Base-by-base conservation (phyloP, 2,113 vertebrate species). In the Scolopax mira region DNA sequence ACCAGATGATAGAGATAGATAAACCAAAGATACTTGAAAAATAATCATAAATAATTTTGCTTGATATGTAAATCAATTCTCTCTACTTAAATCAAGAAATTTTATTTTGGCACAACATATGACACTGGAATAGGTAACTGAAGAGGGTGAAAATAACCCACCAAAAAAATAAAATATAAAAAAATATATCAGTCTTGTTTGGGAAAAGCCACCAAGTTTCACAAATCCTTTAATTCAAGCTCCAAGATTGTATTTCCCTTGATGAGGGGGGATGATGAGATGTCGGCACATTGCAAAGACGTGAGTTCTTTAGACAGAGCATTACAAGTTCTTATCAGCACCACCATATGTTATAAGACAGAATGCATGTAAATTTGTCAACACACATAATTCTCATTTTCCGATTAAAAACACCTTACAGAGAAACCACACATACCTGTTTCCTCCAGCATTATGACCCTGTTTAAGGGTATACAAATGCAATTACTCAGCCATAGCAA, bases 291-390 rank as follows among this genome's bases (percentile, higher is more conserved):
- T 46, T 67, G 42, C 48, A 69, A 79, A 81, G 79, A 89, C 4
- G 0, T 52, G 41, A 92, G 52, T 18, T 75, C 52, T 90, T 92
- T 21, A 70, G 65, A 79, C 79, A 90, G 64, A 64, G 30, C 65
- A 79, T 81, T 95, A 78, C 69, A 82, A 81, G 69, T 64, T 85
- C 69, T 84, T 92, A 95, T 90, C 84, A 69, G 65, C 54, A 67
- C 11, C 22, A 54, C 70, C 89, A 94, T 93, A 79, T 92, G 78
- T 33, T 72, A 6, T 48, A 65, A 55, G 55, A 64, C 44, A 82
- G 52, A 88, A 89, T 44, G 41, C 24, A 82, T 48, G 52, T 60
- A 92, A 90, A 71, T 79, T 42, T 92, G 94, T 65, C 91, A 90
- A 67, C 31, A 79, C 7, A 57, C 5, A 81, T 69, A 81, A 84